Evolutionary conservation across 1,140 invertebrate genomes (phyloP), one percentile per base, ranked within the genome.

Genomic region (Atta cephalotes): DNA sequence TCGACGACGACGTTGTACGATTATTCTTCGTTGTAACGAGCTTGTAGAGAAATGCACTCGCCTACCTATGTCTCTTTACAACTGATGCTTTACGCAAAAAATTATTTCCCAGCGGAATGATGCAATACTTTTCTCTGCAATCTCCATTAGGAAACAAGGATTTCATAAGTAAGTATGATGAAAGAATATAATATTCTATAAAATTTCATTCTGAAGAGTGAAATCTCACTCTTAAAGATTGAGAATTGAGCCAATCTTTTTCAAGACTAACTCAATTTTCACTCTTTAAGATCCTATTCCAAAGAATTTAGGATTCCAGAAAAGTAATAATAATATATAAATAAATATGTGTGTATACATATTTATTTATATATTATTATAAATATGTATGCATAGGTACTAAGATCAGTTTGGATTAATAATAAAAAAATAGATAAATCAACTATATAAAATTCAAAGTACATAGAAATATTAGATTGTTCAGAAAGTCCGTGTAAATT

Each of bases 11-110:
- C 21, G 28, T 14, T 60, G 28, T 51, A 72, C 56, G 80, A 84
- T 84, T 74, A 84, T 84, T 76, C 70, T 76, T 84, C 56, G 39
- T 65, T 81, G 74, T 80, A 85, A 85, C 76, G 76, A 77, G 74
- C 45, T 65, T 79, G 82, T 76, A 56, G 62, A 60, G 60, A 65
- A 31, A 53, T 85, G 39, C 84, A 49, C 49, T 45, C 63, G 62
- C 63, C n/a, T 85, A 62, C 18, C 39, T 35, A 28, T 7, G 39
- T 76, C 39, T 63, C 56, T 84, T 60, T 84, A 74, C 80, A 39
- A 74, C 14, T 39, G 56, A 12, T 21, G 21, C 16, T 76, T 74
- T 25, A n/a, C 39, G 39, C n/a, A 58, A 76, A 76, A 84, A 62
- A 62, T 62, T n/a, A 6, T 49, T 39, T 21, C 21, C 68, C 12